Conservation (phyloP, 2,797 vertebrate genomes). For the Coilia nasus region DNA sequence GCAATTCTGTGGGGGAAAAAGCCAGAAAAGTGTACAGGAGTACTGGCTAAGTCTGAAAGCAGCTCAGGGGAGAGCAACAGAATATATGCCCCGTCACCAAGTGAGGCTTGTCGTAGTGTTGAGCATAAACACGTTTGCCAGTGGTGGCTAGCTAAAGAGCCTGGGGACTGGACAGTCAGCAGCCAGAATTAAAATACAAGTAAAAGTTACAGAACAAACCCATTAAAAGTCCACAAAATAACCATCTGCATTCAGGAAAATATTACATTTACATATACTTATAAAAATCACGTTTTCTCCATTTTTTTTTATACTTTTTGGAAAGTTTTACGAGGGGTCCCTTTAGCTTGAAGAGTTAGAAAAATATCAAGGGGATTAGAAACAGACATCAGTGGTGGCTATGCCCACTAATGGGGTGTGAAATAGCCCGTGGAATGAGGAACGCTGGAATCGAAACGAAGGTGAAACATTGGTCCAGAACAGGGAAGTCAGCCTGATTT, state of each 20-base stretch:
- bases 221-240: constrained; percentile 52
- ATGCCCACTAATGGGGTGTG: too few relatives aligned
- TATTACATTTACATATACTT: constrained; percentile 53
- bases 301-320: constrained; percentile 29
- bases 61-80: too few relatives aligned
- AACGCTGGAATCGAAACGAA: not conserved
- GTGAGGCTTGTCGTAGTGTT: not conserved
- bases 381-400: constrained; percentile 15
- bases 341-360: constrained; percentile 54
- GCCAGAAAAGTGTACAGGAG: too few relatives aligned
- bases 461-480: not conserved
- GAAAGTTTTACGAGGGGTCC: constrained; percentile 64
- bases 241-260: constrained; percentile 51
- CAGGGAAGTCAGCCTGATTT: constrained; percentile 2
- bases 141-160: not conserved
- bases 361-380: constrained; percentile 23
- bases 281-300: constrained; percentile 52
- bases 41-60: too few relatives aligned
- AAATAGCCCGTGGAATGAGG: not conserved
- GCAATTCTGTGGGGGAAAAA: too few relatives aligned
- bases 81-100: not conserved
- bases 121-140: not conserved
- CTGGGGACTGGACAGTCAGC: not conserved
- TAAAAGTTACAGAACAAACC: constrained; percentile 32
- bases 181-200: constrained; percentile 57